Percentiles rank a stretch among this genome's conserved stretches.
phyloP scores from a whole-genome alignment of 2,113 vertebrate species.

The Megaceryle torquata region DNA sequence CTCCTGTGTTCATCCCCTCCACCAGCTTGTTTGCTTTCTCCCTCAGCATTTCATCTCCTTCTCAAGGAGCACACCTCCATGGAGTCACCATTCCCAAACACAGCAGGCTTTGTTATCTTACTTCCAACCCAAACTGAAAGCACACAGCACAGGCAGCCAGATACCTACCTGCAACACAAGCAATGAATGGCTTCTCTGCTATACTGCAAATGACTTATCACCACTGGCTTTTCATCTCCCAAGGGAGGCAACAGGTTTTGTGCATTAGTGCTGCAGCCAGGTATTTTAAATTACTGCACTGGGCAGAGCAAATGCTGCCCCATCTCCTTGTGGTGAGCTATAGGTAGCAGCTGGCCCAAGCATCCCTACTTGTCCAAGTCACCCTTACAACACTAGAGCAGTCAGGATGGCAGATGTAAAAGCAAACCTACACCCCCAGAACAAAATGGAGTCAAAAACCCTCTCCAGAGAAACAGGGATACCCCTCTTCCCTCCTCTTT shows the following conservation, averaged over 20 bases:
- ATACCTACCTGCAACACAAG: not conserved
- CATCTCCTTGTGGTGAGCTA: not conserved
- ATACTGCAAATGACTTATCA: not conserved
- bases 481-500: not conserved
- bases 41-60: not conserved
- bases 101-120: not conserved
- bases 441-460: not conserved
- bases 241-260: constrained; percentile 8
- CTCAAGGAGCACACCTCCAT: not conserved
- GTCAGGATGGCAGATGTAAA: not conserved
- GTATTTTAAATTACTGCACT: not conserved
- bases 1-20: not conserved
- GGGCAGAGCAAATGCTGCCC: not conserved
- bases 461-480: not conserved
- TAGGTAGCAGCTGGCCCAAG: not conserved
- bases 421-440: not conserved
- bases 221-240: not conserved
- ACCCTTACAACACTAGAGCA: not conserved
- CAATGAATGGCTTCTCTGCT: not conserved
- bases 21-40: not conserved
- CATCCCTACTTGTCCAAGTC: not conserved
- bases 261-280: not conserved
- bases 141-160: not conserved
- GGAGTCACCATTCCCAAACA: not conserved
- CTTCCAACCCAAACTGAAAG: not conserved